phyloP scores from a whole-genome alignment of 2,888 invertebrate genomes.

The Microctonus aethiopoides region DNA sequence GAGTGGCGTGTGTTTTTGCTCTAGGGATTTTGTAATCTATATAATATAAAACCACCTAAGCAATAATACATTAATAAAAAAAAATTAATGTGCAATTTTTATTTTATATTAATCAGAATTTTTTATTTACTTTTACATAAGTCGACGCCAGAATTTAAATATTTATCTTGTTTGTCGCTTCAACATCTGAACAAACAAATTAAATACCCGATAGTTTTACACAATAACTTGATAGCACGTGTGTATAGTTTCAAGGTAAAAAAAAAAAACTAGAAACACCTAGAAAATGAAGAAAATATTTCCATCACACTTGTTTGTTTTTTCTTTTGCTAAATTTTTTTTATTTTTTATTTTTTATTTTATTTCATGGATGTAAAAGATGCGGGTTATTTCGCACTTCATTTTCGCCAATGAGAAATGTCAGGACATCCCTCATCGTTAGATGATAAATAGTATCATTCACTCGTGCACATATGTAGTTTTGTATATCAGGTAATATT shows the following conservation, averaged over 20 bases:
- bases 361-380: conserved; percentile 23
- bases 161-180: too few relatives aligned
- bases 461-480: conserved; percentile 50
- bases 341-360: conserved; percentile 4
- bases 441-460: conserved; percentile 58
- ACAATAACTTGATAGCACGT: too few relatives aligned
- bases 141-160: too few relatives aligned
- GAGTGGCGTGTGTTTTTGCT: neutral
- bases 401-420: conserved; percentile 54
- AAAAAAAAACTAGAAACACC: neutral
- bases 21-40: neutral
- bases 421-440: conserved; percentile 56
- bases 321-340: neutral
- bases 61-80: too few relatives aligned
- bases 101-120: too few relatives aligned
- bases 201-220: too few relatives aligned
- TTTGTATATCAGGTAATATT: conserved; percentile 56
- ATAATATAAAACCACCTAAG: too few relatives aligned
- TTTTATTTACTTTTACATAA: too few relatives aligned
- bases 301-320: conserved; percentile 8
- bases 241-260: neutral
- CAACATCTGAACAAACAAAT: too few relatives aligned
- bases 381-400: conserved; percentile 49
- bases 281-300: neutral
- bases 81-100: too few relatives aligned